Base-by-base conservation (phyloP, 1,140 invertebrate genomes). In the Drosophila hydei region DNA sequence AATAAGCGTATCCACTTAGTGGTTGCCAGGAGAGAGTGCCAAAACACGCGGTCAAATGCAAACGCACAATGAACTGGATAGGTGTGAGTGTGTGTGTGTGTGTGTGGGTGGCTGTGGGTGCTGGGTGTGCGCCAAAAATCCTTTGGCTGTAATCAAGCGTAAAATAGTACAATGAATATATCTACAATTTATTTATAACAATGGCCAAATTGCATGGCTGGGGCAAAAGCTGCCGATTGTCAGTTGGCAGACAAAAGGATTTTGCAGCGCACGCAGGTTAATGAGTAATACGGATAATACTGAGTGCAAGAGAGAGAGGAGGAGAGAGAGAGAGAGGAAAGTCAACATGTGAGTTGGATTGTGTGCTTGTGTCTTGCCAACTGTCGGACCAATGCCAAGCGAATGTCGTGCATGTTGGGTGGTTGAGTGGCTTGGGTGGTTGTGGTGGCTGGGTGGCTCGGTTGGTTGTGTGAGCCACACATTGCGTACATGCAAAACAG, bases 121-220 rank as follows among this genome's bases (percentile, higher is more conserved):
- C 72, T 40, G 45, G 61, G 48, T 59, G 70, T 59, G 42, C 48
- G 52, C 81, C 74, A 87, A 84, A 85, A 83, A 84, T 83, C 75
- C 83, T 79, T 87, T 81, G 68, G 45, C 72, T 60, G 80, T 87
- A 89, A 89, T 89, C 87, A 89, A 90, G 80, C 81, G 77, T 68
- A 89, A 89, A 87, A 90, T 79, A 79, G 80, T 79, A 89, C 87
- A 89, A 89, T 89, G 85, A 89, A 83, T 89, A 89, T 89, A 89
- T 89, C 80, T 80, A 85, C 85, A 85, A 80, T 89, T 77, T 73
- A 85, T 87, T 68, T 84, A 77, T 68, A 77, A 87, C 83, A 87
- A 87, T 87, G 83, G 75, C 64, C 56, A 68, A 64, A 55, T 43
- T 51, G 43, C 47, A 68, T 27, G 40, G 18, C 47, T 52, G 68